Conservation (phyloP, 64 coral and sea anemone species). For the Platygyra sinensis region DNA sequence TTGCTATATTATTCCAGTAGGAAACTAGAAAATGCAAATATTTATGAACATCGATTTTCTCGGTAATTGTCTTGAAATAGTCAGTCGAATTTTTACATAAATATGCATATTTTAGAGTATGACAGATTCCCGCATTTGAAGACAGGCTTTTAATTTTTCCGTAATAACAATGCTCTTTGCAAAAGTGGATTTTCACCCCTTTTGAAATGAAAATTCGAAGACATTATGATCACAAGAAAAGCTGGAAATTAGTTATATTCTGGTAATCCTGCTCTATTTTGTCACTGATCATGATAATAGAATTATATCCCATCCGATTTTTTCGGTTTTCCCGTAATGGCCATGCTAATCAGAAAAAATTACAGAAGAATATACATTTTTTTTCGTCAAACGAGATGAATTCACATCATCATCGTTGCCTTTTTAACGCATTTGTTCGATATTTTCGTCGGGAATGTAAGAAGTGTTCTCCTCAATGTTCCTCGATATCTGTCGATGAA, state of each 20-base stretch:
- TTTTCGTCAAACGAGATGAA: no score
- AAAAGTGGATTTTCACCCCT: background rate
- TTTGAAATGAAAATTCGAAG: background rate
- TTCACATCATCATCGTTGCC: no score
- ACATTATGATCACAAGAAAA: background rate
- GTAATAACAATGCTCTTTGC: background rate
- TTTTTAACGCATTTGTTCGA: no score
- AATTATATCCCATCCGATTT: background rate
- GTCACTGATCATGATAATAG: background rate
- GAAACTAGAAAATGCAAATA: background rate
- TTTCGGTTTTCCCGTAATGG: no score
- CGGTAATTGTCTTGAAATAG: background rate
- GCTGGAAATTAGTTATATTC: background rate
- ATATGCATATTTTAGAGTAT: background rate
- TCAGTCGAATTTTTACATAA: background rate
- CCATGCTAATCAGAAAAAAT: no score
- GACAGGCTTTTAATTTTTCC: slow-evolving; percentile 31
- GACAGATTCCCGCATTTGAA: slow-evolving; percentile 3
- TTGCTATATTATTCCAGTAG: background rate
- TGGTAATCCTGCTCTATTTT: background rate
- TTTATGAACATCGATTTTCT: slow-evolving; percentile 3
- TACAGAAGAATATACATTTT: no score
- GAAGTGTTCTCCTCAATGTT: background rate
- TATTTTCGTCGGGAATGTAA: no score
- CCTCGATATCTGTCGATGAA: slow-evolving; percentile 15